Percentiles rank a stretch among this genome's conserved stretches.
phyloP scores from a whole-genome alignment of 2,888 invertebrate genomes.

The Scaptomyza caliginosa region DNA sequence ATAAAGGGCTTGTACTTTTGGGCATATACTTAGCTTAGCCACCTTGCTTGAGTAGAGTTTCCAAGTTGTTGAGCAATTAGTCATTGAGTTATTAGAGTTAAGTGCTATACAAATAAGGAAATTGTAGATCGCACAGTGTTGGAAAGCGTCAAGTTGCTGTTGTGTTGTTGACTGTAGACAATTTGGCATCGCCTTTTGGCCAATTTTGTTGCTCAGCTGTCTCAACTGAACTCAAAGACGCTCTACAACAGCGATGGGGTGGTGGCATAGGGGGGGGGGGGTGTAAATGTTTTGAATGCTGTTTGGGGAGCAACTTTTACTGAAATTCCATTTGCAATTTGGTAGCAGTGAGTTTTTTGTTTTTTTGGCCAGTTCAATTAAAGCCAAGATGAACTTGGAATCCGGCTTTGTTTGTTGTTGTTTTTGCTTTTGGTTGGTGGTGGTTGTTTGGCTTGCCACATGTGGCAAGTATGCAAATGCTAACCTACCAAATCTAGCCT shows the following conservation, averaged over 20 bases:
- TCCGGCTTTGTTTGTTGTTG: constrained; percentile 32
- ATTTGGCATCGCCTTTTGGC: constrained; percentile 31
- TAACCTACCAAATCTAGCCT: constrained; percentile 14
- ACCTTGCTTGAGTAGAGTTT: too few species aligned
- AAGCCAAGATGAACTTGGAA: constrained; percentile 29
- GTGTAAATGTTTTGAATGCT: constrained; percentile 19
- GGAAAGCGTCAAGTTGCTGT: too few species aligned
- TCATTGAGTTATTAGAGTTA: background rate
- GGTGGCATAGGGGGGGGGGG: background rate
- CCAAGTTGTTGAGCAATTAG: too few species aligned
- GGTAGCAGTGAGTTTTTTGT: constrained; percentile 9
- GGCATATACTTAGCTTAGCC: too few species aligned
- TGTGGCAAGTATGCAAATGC: constrained; percentile 73
- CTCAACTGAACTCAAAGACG: too few species aligned
- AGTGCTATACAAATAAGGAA: background rate
- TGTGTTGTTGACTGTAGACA: constrained; percentile 31
- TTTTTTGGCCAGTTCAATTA: constrained; percentile 42
- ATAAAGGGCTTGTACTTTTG: too few species aligned
- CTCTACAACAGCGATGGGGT: background rate
- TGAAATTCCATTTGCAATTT: constrained; percentile 53
- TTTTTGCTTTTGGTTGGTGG: too few species aligned
- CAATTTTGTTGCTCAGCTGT: constrained; percentile 33
- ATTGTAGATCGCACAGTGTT: too few species aligned
- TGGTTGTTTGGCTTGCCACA: constrained; percentile 26
- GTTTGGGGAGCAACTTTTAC: constrained; percentile 62